phyloP scores from a whole-genome alignment of 2,113 vertebrate species.

The Sebastes schlegelii region DNA sequence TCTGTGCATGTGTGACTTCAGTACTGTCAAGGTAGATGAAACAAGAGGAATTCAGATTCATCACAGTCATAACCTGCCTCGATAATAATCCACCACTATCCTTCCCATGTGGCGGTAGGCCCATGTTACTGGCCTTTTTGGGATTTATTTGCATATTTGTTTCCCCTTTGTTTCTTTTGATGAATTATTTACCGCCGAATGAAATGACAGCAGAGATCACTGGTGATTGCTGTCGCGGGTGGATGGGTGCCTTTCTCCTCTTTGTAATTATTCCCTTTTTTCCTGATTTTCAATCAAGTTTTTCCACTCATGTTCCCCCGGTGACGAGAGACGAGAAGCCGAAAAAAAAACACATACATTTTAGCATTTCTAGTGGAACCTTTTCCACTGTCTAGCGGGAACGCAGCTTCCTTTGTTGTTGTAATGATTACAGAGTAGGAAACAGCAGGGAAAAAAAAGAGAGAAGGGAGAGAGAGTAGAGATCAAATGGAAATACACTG shows the following conservation, averaged over 20 bases:
- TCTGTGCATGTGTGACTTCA: conserved; percentile 72
- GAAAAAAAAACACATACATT: conserved; percentile 32
- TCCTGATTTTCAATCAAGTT: conserved; percentile 77
- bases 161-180: conserved; percentile 82
- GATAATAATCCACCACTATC: conserved; percentile 68
- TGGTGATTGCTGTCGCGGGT: conserved; percentile 73
- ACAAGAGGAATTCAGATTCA: conserved; percentile 80
- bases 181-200: conserved; percentile 79
- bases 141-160: conserved; percentile 83
- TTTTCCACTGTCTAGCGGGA: conserved; percentile 61
- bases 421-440: conserved; percentile 70
- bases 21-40: conserved; percentile 81
- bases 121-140: conserved; percentile 71
- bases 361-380: conserved; percentile 59
- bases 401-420: conserved; percentile 68
- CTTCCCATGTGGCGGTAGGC: conserved; percentile 74
- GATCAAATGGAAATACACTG: conserved; percentile 72
- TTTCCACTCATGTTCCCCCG: conserved; percentile 58
- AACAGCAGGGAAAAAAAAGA: conserved; percentile 48
- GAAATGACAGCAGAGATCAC: conserved; percentile 77
- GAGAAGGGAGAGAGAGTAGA: conserved; percentile 46
- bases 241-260: conserved; percentile 66
- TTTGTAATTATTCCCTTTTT: conserved; percentile 77
- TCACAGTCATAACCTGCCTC: conserved; percentile 75
- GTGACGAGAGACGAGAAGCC: conserved; percentile 54